Evolutionary conservation across 2,888 invertebrate species (phyloP).

Genomic region (Agelastica alni): DNA sequence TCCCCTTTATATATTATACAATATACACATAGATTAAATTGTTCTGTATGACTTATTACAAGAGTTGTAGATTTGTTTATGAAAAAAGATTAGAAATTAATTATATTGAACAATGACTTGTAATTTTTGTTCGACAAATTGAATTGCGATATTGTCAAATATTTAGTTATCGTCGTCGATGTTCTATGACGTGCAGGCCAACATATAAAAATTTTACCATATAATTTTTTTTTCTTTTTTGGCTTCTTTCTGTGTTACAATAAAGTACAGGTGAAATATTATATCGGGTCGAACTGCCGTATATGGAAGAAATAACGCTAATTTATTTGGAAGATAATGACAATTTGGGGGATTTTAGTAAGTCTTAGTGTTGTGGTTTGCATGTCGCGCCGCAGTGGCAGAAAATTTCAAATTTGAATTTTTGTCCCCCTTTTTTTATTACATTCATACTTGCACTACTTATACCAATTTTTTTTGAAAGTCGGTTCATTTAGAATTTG

Average conservation of each 20-base stretch:
- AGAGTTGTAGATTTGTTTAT: too few species aligned
- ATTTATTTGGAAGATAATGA: constrained; percentile 89
- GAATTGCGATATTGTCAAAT: too few species aligned
- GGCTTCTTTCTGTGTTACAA: constrained; percentile 59
- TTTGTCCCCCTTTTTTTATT: constrained; percentile 14
- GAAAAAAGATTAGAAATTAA: too few species aligned
- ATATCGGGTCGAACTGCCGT: constrained; percentile 91
- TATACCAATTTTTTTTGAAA: constrained; percentile 11
- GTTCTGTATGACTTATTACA: too few species aligned
- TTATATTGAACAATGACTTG: too few species aligned
- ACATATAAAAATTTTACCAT: constrained; percentile 45
- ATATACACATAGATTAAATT: too few species aligned
- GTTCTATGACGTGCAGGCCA: constrained; percentile 3
- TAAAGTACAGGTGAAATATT: constrained; percentile 80
- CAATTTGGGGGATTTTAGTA: constrained; percentile 63
- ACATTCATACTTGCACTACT: constrained; percentile 9
- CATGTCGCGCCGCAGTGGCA: constrained; percentile 48
- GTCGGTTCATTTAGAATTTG: background rate
- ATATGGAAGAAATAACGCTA: constrained; percentile 92
- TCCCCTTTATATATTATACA: too few species aligned
- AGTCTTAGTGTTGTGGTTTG: constrained; percentile 71
- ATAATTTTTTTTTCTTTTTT: constrained; percentile 57
- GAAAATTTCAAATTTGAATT: constrained; percentile 30
- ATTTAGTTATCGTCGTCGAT: too few species aligned
- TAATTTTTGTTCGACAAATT: too few species aligned